A percentile compares a stretch with the other conserved stretches of the same genome.
Evolutionary conservation across 2,888 invertebrate species (phyloP).

Genomic region (Dicyrtomina minuta): DNA sequence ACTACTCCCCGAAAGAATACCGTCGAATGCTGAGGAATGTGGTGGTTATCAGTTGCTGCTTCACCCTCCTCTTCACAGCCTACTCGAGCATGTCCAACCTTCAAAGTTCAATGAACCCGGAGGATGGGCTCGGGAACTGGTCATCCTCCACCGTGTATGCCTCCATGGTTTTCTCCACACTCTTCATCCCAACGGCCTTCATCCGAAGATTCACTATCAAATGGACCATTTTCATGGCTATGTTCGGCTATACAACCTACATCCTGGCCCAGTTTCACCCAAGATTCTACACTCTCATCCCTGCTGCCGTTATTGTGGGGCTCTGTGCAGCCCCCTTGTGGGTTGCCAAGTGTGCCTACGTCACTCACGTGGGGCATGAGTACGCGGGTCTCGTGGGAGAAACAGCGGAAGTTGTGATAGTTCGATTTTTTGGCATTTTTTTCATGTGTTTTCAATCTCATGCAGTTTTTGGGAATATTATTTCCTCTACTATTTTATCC

Average conservation of each 20-base stretch:
- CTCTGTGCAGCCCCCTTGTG: conserved; percentile 96
- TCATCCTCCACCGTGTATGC: conserved; percentile 89
- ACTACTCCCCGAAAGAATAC: conserved; percentile 34
- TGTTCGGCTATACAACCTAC: conserved; percentile 91
- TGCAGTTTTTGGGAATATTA: conserved; percentile 89
- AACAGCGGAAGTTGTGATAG: conserved; percentile 86
- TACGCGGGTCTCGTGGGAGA: conserved; percentile 88
- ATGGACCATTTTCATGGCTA: conserved; percentile 89
- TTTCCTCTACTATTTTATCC: conserved; percentile 84
- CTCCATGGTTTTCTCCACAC: conserved; percentile 80
- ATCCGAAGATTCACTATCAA: conserved; percentile 92
- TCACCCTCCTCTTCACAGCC: conserved; percentile 95
- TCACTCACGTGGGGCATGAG: conserved; percentile 88
- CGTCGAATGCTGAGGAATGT: conserved; percentile 83
- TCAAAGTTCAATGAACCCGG: conserved; percentile 57
- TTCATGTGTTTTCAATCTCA: conserved; percentile 93
- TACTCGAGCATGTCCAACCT: conserved; percentile 94
- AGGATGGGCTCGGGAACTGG: conserved; percentile 84
- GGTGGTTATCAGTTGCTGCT: conserved; percentile 82
- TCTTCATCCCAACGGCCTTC: conserved; percentile 89
- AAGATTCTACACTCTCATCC: conserved; percentile 81
- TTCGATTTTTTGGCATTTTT: conserved; percentile 97
- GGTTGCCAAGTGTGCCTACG: conserved; percentile 88
- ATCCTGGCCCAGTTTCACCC: conserved; percentile 94
- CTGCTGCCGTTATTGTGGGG: conserved; percentile 89